Evolutionary conservation across 92 coral and sea anemone genomes (phyloP).

Genomic region (Bergia sp.): DNA sequence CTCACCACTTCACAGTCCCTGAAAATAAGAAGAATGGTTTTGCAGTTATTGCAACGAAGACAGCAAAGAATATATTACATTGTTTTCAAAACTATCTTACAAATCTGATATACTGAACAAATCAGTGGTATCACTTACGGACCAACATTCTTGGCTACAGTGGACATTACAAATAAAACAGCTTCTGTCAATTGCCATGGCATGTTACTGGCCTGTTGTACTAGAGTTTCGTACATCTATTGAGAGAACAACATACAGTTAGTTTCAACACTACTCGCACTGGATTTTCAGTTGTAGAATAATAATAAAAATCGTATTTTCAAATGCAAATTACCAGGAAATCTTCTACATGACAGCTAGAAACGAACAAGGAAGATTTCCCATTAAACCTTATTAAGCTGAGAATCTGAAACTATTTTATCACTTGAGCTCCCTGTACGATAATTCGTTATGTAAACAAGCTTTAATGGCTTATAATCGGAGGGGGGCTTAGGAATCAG

Average conservation of each 20-base stretch:
- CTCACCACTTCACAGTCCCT: conserved; percentile 77
- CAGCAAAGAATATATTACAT: not conserved
- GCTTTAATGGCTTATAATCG: no score
- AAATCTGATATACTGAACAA: not conserved
- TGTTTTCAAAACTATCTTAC: not conserved
- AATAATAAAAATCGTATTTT: no score
- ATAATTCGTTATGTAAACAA: no score
- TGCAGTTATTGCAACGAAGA: not conserved
- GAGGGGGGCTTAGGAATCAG: no score
- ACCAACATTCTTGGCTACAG: conserved; percentile 83
- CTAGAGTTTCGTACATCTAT: conserved; percentile 86
- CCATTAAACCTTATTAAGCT: no score
- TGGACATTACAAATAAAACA: conserved; percentile 93
- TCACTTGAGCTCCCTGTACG: no score
- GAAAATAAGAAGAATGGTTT: not conserved
- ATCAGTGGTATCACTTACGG: conserved; percentile 64
- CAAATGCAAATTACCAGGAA: no score
- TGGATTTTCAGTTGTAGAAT: not conserved
- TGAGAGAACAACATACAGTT: not conserved
- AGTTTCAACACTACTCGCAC: not conserved
- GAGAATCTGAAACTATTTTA: no score
- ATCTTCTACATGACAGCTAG: no score
- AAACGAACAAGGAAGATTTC: no score
- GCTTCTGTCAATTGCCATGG: conserved; percentile 92
- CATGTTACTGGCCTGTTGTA: conserved; percentile 67